Evolutionary conservation across 1,140 invertebrate genomes (phyloP), one percentile per base, ranked within the genome.

Genomic region (Orchesella cincta): DNA sequence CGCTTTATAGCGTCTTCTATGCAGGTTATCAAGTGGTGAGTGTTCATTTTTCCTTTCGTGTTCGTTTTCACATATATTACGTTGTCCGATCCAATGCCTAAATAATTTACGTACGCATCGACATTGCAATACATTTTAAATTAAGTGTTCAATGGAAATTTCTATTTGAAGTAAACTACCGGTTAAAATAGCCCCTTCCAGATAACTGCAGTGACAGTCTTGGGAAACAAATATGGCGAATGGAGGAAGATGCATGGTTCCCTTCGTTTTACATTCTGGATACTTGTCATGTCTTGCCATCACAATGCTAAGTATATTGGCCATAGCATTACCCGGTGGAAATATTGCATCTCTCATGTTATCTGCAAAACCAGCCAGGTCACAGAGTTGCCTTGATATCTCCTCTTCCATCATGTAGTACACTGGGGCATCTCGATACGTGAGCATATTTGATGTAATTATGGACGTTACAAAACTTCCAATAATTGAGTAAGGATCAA

Each of bases 301-400:
- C 83, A 93, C 93, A 74, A 98, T 94, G n/a, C 93, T 96, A 84
- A 98, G 98, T 77, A 95, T 92, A 84, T 98, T 98, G 1, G 96
- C 92, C 80, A 98, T 92, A 0, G 95, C 95, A 0, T 96, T 96
- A 46, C 96, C 96, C 14, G 97, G 96, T 83, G 93, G 93, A 85
- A 98, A 97, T 73, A 98, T 95, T 0, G 94, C 96, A 85, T 94
- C 93, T 12, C 92, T 91, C 0, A 90, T 87, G 0, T 91, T 92
- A n/a, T 90, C 86, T 1, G 88, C 85, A 88, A 92, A 98, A 0
- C 96, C 96, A 46, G 98, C 90, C 23, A 94, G 90, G n/a, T 86
- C 86, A 34, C 93, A 88, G 95, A 98, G 97, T 83, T 94, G 91
- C 0, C 84, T 82, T 28, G 95, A 84, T 0, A 95, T 90, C 18